A percentile compares a stretch with the other conserved stretches of the same genome.
Evolutionary conservation across 92 coral and sea anemone species (phyloP).

Genomic region (Parazoanthus atlanticus): DNA sequence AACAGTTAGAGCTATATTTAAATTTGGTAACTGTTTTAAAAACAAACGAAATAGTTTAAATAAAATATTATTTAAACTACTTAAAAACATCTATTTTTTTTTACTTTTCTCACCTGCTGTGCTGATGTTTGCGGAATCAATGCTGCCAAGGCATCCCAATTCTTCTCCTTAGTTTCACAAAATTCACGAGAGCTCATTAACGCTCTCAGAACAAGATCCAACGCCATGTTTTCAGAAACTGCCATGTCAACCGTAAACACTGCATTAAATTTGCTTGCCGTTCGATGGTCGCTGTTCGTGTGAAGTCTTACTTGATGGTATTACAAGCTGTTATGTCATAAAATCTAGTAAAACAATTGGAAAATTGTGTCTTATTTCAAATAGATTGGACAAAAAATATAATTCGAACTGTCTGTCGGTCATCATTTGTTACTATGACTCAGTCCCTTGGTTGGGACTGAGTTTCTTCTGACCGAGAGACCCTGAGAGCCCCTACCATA

Average conservation of each 20-base stretch:
- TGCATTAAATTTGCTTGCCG: not conserved
- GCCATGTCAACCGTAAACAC: constrained; percentile 17
- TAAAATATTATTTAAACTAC: too few species aligned
- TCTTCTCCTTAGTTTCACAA: constrained; percentile 75
- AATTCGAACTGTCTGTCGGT: too few species aligned
- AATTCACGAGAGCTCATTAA: constrained; percentile 85
- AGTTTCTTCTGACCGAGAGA: constrained; percentile 30
- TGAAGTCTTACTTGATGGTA: not conserved
- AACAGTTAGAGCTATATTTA: too few species aligned
- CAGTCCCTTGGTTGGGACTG: not conserved
- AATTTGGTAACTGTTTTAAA: too few species aligned
- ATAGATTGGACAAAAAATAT: not conserved
- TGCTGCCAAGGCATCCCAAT: constrained; percentile 89
- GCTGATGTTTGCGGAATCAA: constrained; percentile 88
- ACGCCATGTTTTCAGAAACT: constrained; percentile 72
- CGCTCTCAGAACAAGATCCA: constrained; percentile 82
- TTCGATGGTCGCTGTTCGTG: not conserved
- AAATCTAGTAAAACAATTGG: not conserved
- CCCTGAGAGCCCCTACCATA: constrained; percentile 8
- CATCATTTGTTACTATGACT: not conserved
- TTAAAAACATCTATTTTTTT: too few species aligned
- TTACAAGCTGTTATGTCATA: not conserved
- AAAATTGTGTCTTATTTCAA: not conserved
- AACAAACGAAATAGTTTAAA: too few species aligned
- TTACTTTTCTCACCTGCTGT: constrained; percentile 73